Evolutionary conservation across 2,797 vertebrate genomes (phyloP).

Genomic region (Echeneis naucrates): DNA sequence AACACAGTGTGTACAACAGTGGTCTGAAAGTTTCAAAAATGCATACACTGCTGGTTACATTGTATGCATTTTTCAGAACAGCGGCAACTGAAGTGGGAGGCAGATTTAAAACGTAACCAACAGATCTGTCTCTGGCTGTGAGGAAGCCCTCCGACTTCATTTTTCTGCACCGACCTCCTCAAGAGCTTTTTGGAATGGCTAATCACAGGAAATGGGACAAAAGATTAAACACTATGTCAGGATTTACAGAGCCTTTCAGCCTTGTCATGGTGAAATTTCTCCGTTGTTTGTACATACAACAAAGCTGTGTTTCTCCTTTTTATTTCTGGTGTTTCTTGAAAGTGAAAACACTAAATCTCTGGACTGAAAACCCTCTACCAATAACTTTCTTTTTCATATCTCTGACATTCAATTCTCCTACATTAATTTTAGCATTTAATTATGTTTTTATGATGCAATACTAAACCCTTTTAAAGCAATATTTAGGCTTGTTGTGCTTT

Average conservation of each 20-base stretch:
- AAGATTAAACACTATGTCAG: not conserved
- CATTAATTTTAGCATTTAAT: not conserved
- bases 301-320: too few species aligned
- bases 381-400: too few species aligned
- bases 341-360: not conserved
- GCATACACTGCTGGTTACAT: conserved; percentile 11
- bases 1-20: conserved; percentile 21
- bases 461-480: too few species aligned
- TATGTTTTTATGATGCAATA: not conserved
- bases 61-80: conserved; percentile 16
- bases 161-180: not conserved
- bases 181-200: not conserved
- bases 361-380: not conserved
- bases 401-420: too few species aligned
- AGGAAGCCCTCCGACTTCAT: not conserved
- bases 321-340: not conserved
- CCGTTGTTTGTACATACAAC: too few species aligned
- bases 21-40: conserved; percentile 5
- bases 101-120: not conserved
- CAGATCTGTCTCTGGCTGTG: not conserved
- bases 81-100: not conserved
- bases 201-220: conserved; percentile 28
- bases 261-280: conserved; percentile 45
- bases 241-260: conserved; percentile 15
- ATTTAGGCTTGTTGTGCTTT: too few species aligned